Base-by-base conservation (phyloP, 2,888 invertebrate species). In the Xanthia togata region DNA sequence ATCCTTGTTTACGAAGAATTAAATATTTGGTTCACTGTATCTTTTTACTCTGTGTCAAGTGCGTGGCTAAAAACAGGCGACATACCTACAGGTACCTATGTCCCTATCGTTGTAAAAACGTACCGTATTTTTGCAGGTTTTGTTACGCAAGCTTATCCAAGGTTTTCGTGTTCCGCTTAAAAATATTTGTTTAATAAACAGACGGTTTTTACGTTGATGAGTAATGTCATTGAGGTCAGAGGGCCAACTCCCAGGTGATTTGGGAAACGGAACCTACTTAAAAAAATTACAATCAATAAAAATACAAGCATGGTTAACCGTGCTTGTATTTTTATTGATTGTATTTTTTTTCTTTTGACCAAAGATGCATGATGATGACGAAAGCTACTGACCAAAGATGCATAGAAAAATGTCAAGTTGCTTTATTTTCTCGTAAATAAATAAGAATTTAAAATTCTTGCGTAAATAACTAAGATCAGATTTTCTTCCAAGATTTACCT, bases 91-190 rank as follows among this genome's bases (percentile, higher is more conserved):
- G 75, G 85, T 82, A 76, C 70, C 62, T 75, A 63, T 73, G 47
- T 60, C 57, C 70, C 59, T 70, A 69, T 77, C 77, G 80, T 82
- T 85, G 74, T 79, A 82, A 84, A 83, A 88, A 85, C 82, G 86
- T 73, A 82, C 85, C 80, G 83, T 88, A 88, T 89, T 85, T 89
- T 87, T 89, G 82, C 82, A 88, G 87, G 88, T 78, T 86, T 87
- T 88, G 87, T 91, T 87, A 87, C 86, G 73, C 82, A 79, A 77
- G 75, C 76, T 85, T 82, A 87, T 85, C 85, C 85, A 53, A 80
- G 65, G 72, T 63, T 70, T 77, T 76, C 63, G 72, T 77, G 72
- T 60, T 80, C 53, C 76, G 76, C 53, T 79, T 71, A 60, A 78
- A 83, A 75, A 73, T 77, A 77, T 79, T 57, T 86, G 78, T 81